Percentiles rank a stretch among this genome's conserved stretches.
Evolutionary conservation across 2,113 vertebrate species (phyloP).

Genomic region (Poeciliopsis prolifica): DNA sequence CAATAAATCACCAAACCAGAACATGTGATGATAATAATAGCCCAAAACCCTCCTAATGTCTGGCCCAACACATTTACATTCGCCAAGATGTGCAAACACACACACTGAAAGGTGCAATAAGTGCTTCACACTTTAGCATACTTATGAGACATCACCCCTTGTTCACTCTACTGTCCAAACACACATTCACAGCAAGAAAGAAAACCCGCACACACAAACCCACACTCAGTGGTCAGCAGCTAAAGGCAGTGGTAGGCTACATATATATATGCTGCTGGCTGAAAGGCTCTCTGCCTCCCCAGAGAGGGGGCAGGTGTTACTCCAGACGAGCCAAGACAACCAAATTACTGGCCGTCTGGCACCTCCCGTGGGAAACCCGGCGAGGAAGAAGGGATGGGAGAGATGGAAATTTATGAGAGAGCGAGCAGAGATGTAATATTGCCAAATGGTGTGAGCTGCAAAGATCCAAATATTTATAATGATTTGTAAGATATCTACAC

Average conservation of each 20-base stretch:
- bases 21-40: no score
- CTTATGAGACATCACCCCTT: conserved; percentile 20
- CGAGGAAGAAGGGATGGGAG: conserved; percentile 78
- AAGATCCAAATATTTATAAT: conserved; percentile 74
- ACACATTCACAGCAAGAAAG: conserved; percentile 26
- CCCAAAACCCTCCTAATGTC: no score
- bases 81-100: neutral
- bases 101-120: conserved; percentile 17
- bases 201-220: neutral
- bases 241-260: conserved; percentile 72
- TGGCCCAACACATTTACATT: neutral
- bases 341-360: conserved; percentile 99
- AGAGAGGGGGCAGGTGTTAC: conserved; percentile 99
- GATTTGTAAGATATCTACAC: conserved; percentile 54
- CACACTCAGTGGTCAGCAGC: conserved; percentile 71
- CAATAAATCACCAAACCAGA: no score
- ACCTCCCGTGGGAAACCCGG: conserved; percentile 88
- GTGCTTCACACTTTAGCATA: conserved; percentile 27
- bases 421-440: conserved; percentile 68
- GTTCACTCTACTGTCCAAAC: conserved; percentile 22
- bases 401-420: conserved; percentile 81
- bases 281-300: conserved; percentile 87
- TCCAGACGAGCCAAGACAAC: conserved; percentile 99
- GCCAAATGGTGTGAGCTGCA: conserved; percentile 71
- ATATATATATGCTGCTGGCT: conserved; percentile 79